These are phyloP conservation scores for Bradypodion ventrale DNA, from an alignment of 2,797 vertebrate genomes.

Conservation along the genomic window DNA sequence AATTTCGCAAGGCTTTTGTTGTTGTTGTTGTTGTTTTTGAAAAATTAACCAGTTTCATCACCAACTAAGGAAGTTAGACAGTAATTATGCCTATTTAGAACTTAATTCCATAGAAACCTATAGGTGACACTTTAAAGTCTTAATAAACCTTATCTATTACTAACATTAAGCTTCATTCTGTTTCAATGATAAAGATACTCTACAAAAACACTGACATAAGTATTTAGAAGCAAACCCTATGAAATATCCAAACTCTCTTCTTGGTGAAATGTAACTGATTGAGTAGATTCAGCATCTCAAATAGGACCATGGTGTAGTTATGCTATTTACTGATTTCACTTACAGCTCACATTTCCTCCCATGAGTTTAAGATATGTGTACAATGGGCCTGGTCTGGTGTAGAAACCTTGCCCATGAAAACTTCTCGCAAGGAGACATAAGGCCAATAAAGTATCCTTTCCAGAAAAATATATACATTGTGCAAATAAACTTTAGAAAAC, in stretches of 20 bases:
- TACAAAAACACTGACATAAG: not conserved
- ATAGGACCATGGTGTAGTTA: not conserved
- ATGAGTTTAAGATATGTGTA: no score
- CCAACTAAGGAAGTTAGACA: not conserved
- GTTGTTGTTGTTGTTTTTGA: no score
- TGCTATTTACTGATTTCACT: no score
- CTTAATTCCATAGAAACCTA: not conserved
- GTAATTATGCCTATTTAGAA: not conserved
- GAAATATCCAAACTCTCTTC: not conserved
- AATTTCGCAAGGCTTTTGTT: no score
- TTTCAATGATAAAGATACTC: not conserved
- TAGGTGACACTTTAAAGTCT: not conserved
- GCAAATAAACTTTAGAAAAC: not conserved
- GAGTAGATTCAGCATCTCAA: not conserved
- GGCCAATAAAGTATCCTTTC: accelerated
- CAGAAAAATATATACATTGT: accelerated
- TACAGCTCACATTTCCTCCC: no score
- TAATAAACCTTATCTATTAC: not conserved
- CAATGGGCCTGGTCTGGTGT: no score
- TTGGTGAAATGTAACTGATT: not conserved
- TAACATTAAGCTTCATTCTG: not conserved
- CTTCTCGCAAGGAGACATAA: not conserved
- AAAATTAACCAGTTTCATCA: no score
- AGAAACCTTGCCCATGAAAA: not conserved
- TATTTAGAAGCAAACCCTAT: not conserved